Conservation (phyloP, 92 coral and sea anemone species). For the Nematostella vectensis region DNA sequence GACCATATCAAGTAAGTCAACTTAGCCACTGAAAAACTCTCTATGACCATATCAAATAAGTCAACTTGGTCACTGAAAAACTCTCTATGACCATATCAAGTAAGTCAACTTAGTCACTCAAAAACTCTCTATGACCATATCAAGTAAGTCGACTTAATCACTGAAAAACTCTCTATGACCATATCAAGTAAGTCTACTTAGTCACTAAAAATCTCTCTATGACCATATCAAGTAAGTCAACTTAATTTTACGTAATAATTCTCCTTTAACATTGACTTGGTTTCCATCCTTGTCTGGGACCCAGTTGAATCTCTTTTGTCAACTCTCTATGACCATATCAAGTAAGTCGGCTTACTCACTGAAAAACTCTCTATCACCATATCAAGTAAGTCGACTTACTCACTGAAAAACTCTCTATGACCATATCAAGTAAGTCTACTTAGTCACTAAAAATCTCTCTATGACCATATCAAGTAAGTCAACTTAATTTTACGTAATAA, state of each 20-base stretch:
- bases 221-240: too few relatives aligned
- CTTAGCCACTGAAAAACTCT: too few relatives aligned
- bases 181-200: conserved; percentile 72
- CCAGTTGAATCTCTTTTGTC: too few relatives aligned
- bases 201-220: too few relatives aligned
- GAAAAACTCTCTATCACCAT: conserved; percentile 84
- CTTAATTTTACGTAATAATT: too few relatives aligned
- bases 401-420: conserved; percentile 78
- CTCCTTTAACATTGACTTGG: too few relatives aligned
- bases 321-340: too few relatives aligned
- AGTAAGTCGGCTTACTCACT: too few relatives aligned
- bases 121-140: conserved; percentile 81
- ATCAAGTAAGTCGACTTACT: conserved; percentile 72
- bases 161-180: conserved; percentile 78
- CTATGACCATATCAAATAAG: conserved; percentile 82
- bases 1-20: conserved; percentile 81
- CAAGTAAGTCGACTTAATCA: conserved; percentile 63
- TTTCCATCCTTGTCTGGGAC: too few relatives aligned
- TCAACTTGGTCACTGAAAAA: too few relatives aligned
- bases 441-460: conserved; percentile 71
- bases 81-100: conserved; percentile 81
- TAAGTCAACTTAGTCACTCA: too few relatives aligned
- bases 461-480: conserved; percentile 80
- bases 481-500: too few relatives aligned
- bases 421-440: conserved; percentile 76